Conservation (phyloP, 1,140 invertebrate species). For the Bombus sibiricus region DNA sequence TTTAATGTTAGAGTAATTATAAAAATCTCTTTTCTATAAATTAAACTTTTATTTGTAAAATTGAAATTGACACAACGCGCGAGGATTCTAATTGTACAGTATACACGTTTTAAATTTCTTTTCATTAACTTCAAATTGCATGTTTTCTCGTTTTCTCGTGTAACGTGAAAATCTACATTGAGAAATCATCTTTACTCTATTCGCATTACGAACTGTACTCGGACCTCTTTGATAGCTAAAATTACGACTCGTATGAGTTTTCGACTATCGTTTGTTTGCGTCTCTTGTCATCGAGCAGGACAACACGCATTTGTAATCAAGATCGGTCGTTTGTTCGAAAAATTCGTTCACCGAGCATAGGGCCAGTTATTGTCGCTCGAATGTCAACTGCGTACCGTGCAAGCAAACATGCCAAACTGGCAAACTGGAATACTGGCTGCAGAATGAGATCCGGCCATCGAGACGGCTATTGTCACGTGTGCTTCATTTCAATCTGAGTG, state of each 20-base stretch:
- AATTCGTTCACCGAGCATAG: constrained; percentile 9
- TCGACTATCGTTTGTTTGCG: neutral
- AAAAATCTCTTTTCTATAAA: no score
- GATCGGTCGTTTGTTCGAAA: neutral
- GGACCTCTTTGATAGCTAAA: neutral
- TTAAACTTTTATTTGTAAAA: no score
- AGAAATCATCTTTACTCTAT: neutral
- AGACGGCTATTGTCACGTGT: constrained; percentile 32
- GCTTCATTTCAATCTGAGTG: constrained; percentile 28
- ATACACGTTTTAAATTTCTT: neutral
- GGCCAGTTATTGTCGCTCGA: constrained; percentile 14
- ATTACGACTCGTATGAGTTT: neutral
- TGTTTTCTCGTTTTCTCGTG: no score
- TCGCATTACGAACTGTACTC: neutral
- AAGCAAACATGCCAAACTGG: neutral
- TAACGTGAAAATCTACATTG: neutral
- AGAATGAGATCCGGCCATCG: constrained; percentile 41
- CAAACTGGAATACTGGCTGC: constrained; percentile 22
- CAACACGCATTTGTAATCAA: neutral
- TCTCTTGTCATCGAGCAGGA: neutral
- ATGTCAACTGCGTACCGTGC: neutral
- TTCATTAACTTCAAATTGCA: no score
- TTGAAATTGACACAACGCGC: no score
- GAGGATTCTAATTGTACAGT: no score
- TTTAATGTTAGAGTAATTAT: neutral